Base-by-base conservation (phyloP, 2,797 vertebrate species). In the Enteromius argenteus region DNA sequence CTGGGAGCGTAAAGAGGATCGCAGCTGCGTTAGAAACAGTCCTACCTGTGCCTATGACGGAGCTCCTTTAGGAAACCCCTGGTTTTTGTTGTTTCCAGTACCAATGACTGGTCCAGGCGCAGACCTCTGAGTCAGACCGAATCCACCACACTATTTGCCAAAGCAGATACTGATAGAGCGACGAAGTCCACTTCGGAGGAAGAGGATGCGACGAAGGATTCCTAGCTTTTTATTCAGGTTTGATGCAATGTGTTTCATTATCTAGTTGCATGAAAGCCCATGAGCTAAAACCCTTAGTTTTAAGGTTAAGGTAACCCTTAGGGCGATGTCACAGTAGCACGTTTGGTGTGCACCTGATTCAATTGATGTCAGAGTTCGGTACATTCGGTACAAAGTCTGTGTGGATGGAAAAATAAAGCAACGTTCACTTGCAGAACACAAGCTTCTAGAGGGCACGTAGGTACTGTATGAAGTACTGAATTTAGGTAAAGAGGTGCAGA, bases 91-190 rank as follows among this genome's bases (percentile, higher is more conserved):
- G 4, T 32, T 27, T 44, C 72, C 46, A 67, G 8, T 14, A 21
- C 72, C 15, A 35, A n/a, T 0, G 90, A 89, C 3, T 90, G 80
- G 9, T 10, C 8, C 3, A 81, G 96, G 84, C 94, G 95, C 79
- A 92, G 96, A 88, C 96, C 94, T 0, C 84, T 96, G 51, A 98
- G 97, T 0, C 96, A 98, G 87, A 96, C 95, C 0, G 78, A 89
- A 0, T 84, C 92, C 56, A 89, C 62, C 86, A 88, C 0, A 90
- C 91, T 62, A 0, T 37, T 90, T 0, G 1, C 3, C 0, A 75
- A 75, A 4, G 5, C 39, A 62, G 92, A 92, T 56, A 84, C 68
- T 0, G 83, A 90, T 53, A 87, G 0, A 13, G 95, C 85, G 53
- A 86, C 56, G 71, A 95, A 92, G 46, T 97, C 96, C 0, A 97